Evolutionary conservation across 2,113 vertebrate genomes (phyloP), one percentile per base, ranked within the genome.

Genomic region (Rattus rattus): DNA sequence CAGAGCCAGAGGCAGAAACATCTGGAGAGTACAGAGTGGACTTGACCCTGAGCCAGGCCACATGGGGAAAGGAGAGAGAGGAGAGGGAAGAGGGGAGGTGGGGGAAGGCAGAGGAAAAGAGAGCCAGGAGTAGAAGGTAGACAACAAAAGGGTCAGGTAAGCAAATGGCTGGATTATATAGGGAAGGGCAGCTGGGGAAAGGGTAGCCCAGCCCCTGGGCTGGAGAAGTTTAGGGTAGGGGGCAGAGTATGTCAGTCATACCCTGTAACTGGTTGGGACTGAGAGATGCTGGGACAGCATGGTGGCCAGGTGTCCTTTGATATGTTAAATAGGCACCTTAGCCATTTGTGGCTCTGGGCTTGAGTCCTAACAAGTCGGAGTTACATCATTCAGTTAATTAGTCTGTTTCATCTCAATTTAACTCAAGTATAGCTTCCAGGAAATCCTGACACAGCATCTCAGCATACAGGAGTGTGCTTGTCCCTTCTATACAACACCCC

Each of bases 391-490:
- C 13, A 84, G n/a, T 84, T 84, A 17, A 89, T 79, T 90, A 90
- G 61, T 70, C 30, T 94, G 92, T 94, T 75, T 16, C 56, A 36
- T 84, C n/a, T 92, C 52, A 24, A 72, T 90, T 94, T 84, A 84
- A 84, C 36, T 95, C 90, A 39, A 95, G 75, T 5, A 52, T 0
- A 47, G n/a, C 70, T 96, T 91, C 87, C 63, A 85, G 39, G 73
- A 90, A n/a, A 67, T 84, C 39, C 39, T 52, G 47, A 6, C 54
- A 1, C 2, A 36, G 52, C 61, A 52, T 16, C 39, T 73, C 49
- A 86, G n/a, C 28, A 39, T 26, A 22, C 52, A 94, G 7, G 7
- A 56, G 16, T 39, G 9, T 8, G 24, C 43, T 72, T 0, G 6
- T 47, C 47, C 36, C 54, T 24, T 59, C 33, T 56, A 52, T 10